These are phyloP conservation scores for Psittacula derbiana DNA, from an alignment of 2,797 vertebrate species.

Conservation along the genomic window DNA sequence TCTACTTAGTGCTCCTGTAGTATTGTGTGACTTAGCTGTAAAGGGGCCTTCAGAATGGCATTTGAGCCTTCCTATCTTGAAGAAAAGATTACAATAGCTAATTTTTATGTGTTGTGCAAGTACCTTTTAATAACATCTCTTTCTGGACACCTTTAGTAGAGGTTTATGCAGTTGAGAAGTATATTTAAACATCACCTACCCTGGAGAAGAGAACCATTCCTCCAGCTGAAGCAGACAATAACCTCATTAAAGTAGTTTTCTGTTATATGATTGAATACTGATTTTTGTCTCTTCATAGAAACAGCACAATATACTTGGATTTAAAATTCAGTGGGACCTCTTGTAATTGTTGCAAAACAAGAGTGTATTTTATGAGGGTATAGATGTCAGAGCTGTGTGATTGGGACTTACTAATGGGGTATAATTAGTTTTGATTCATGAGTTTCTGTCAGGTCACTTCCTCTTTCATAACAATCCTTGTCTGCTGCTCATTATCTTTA, in stretches of 20 bases:
- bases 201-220: background rate
- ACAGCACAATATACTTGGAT: background rate
- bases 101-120: background rate
- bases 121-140: background rate
- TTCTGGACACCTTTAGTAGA: background rate
- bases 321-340: background rate
- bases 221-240: background rate
- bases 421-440: conserved; percentile 3
- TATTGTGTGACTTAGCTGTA: background rate
- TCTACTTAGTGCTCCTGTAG: background rate
- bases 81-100: background rate
- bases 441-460: conserved; percentile 28
- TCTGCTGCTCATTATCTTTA: background rate
- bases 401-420: background rate
- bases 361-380: background rate
- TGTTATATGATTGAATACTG: background rate
- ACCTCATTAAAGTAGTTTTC: background rate
- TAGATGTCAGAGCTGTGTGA: background rate
- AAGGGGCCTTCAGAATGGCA: background rate
- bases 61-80: background rate
- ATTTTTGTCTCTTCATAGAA: background rate
- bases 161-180: background rate
- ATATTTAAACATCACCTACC: background rate
- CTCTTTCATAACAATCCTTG: background rate
- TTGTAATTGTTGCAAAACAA: background rate